Evolutionary conservation across 1,140 invertebrate species (phyloP).

Genomic region (Drosophila subpulchrella): DNA sequence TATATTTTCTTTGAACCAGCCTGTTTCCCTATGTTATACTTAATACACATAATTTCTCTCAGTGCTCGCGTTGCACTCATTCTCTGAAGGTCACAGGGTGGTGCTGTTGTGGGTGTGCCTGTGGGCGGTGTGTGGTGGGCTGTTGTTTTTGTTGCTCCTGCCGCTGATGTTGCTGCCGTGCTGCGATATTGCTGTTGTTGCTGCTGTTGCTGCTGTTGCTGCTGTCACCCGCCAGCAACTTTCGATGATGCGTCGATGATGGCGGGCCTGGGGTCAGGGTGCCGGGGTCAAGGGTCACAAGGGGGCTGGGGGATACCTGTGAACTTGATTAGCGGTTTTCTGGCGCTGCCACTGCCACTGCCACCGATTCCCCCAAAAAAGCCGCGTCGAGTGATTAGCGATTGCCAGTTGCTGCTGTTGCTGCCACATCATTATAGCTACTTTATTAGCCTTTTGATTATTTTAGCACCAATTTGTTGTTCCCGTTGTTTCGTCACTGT

Average conservation of each 20-base stretch:
- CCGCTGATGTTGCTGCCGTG: conserved; percentile 17
- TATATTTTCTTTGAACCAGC: no score
- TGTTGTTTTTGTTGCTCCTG: conserved; percentile 24
- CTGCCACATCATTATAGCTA: conserved; percentile 72
- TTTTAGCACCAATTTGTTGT: conserved; percentile 66
- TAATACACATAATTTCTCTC: not conserved
- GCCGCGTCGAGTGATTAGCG: conserved; percentile 51
- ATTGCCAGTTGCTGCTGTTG: conserved; percentile 28
- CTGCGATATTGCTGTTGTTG: not conserved
- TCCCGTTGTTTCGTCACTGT: conserved; percentile 12
- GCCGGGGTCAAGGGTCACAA: not conserved
- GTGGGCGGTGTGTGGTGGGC: conserved; percentile 40
- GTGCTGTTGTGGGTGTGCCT: not conserved
- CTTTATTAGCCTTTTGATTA: conserved; percentile 77
- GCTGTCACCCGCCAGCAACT: conserved; percentile 41
- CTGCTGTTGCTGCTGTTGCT: conserved; percentile 9
- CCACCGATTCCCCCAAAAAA: conserved; percentile 8
- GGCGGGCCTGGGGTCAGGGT: not conserved
- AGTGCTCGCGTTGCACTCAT: conserved; percentile 16
- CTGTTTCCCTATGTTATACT: no score
- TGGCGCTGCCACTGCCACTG: conserved; percentile 10
- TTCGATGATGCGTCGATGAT: conserved; percentile 46
- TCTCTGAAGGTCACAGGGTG: conserved; percentile 49
- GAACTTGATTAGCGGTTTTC: conserved; percentile 81
- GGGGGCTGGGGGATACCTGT: conserved; percentile 44